Conservation (phyloP, 1,140 invertebrate species). For the Calosoma granatense region DNA sequence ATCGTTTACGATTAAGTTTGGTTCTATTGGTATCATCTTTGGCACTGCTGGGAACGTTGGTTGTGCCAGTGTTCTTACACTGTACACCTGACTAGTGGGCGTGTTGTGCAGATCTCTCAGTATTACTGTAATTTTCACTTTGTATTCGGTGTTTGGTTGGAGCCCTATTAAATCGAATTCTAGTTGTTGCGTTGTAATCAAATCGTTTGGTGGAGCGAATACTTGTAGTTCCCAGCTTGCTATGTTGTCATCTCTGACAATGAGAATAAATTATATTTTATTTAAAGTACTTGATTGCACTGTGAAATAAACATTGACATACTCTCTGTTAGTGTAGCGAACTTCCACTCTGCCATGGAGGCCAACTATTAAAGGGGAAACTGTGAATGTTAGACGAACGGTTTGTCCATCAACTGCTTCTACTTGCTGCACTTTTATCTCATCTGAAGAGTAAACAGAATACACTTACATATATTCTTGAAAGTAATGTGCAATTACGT, state of each 20-base stretch:
- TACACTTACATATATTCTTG: too few relatives aligned
- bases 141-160: slow-evolving; percentile 70
- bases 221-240: slow-evolving; percentile 70
- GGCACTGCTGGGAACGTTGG: slow-evolving; percentile 42
- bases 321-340: slow-evolving; percentile 66
- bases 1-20: slow-evolving; percentile 58
- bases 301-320: slow-evolving; percentile 29
- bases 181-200: slow-evolving; percentile 72
- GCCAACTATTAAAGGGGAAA: slow-evolving; percentile 72
- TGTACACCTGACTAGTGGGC: slow-evolving; percentile 61
- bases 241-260: slow-evolving; percentile 51
- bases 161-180: slow-evolving; percentile 70
- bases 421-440: slow-evolving; percentile 48
- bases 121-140: slow-evolving; percentile 65
- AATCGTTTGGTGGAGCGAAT: slow-evolving; percentile 70
- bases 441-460: slow-evolving; percentile 27
- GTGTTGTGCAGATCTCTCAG: slow-evolving; percentile 60
- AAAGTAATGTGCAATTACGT: too few relatives aligned
- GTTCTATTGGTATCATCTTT: slow-evolving; percentile 56
- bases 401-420: slow-evolving; percentile 67
- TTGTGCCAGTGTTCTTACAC: slow-evolving; percentile 50
- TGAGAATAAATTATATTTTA: slow-evolving; percentile 17
- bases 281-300: slow-evolving; percentile 11
- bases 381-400: slow-evolving; percentile 68
- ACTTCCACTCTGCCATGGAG: slow-evolving; percentile 73